phyloP scores from a whole-genome alignment of 2,888 invertebrate genomes.

The Melinaea menophilus region DNA sequence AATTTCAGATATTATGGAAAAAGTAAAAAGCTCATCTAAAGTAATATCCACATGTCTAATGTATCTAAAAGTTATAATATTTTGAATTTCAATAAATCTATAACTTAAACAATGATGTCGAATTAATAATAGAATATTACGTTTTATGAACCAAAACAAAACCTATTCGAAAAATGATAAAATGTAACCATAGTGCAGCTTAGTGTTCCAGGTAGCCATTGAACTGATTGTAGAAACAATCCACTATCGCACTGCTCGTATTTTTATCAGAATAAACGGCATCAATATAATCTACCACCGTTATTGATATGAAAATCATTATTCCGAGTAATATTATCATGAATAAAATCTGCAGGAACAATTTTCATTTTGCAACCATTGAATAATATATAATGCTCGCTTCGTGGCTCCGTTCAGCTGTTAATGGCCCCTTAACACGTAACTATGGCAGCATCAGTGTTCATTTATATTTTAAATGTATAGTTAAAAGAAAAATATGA shows the following conservation, averaged over 20 bases:
- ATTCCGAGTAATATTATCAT: constrained; percentile 38
- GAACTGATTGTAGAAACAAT: constrained; percentile 20
- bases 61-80: no score
- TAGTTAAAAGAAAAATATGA: constrained; percentile 9
- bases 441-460: constrained; percentile 20
- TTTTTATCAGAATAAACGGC: constrained; percentile 27
- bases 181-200: not conserved
- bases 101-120: no score
- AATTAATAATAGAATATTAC: no score
- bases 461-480: constrained; percentile 21
- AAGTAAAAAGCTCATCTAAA: no score
- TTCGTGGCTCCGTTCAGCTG: constrained; percentile 37
- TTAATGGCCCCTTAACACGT: constrained; percentile 41
- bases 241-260: constrained; percentile 20
- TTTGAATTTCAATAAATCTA: no score
- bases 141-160: no score
- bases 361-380: constrained; percentile 41
- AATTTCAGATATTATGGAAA: no score
- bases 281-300: constrained; percentile 31
- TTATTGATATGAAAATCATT: constrained; percentile 37
- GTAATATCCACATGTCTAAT: no score
- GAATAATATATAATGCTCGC: constrained; percentile 41
- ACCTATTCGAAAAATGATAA: not conserved
- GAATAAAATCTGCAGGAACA: constrained; percentile 39
- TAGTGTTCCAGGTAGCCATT: constrained; percentile 5